A percentile compares a stretch with the other conserved stretches of the same genome.
Conservation (phyloP, 2,888 invertebrate species). For the Sphaeridia pumilis region DNA sequence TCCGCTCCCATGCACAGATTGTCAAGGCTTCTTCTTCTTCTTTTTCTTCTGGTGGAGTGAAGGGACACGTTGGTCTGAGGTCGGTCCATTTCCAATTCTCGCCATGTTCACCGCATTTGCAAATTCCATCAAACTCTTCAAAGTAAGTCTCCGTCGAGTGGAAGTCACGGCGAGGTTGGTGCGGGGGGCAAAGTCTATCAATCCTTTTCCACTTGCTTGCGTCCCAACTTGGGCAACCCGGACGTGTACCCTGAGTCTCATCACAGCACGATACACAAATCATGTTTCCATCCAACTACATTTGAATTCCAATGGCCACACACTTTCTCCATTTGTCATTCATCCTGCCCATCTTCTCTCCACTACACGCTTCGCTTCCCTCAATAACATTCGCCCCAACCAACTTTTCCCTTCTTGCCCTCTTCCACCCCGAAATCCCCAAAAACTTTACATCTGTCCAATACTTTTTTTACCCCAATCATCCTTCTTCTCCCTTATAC, state of each 20-base stretch:
- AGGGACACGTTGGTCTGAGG: no score
- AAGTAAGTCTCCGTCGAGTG: background rate
- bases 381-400: background rate
- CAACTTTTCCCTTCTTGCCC: no score
- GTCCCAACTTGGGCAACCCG: no score
- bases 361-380: background rate
- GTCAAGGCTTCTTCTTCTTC: no score
- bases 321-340: slow-evolving; percentile 3
- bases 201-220: background rate
- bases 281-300: slow-evolving; percentile 3
- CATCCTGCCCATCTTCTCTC: background rate
- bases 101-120: slow-evolving; percentile 3
- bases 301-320: background rate
- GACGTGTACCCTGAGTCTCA: no score
- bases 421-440: no score
- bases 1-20: no score
- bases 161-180: no score
- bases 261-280: slow-evolving; percentile 1
- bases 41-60: no score
- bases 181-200: slow-evolving; percentile 3
- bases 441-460: no score
- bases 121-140: slow-evolving; percentile 2
- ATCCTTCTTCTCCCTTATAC: no score
- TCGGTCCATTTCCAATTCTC: background rate
- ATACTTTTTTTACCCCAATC: no score